Evolutionary conservation across 2,888 invertebrate genomes (phyloP), one percentile per base, ranked within the genome.

Genomic region (Petrolisthes cinctipes): DNA sequence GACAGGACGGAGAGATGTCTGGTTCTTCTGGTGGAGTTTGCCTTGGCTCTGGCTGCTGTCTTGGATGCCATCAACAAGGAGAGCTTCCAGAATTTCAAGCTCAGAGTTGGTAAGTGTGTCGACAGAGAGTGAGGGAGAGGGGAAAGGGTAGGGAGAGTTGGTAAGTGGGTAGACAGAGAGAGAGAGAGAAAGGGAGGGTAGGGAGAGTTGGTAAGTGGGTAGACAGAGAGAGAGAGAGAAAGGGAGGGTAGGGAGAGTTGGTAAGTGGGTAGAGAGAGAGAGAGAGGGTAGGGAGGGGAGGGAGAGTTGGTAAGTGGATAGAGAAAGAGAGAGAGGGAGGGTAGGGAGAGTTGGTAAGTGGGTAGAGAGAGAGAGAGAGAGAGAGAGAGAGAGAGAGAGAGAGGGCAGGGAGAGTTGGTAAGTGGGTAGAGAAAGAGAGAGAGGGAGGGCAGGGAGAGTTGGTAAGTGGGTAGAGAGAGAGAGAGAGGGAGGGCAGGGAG

Each of bases 31-130:
- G 97, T 98, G n/a, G 98, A 99, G 92, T 99, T 98, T 92, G 98
- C 98, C 3, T 95, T 98, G 86, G 96, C 97, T 61, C 94, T 99
- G 92, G 98, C 97, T 96, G 95, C 96, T 4, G 96, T 97, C 92
- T 94, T 99, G 84, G 98, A 99, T 92, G 97, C 97, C 93, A 97
- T 99, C 92, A 99, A 99, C 93, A 94, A 97, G 91, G 98, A 99
- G 93, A 98, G 98, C 53, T 99, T 99, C 93, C 99, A 99, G 93
- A 95, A 98, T 92, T 99, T 99, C 93, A 96, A 97, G 92, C 94
- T 99, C 54, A 94, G 98, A 93, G 97, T 99, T 93, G 99, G 97
- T 97, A 92, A 93, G 94, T 71, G 2, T 4, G 9, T 6, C 4
- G 78, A 23, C 17, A 11, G 11, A 78, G 51, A 17, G 71, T 14